These are phyloP conservation scores for Bombus confusus DNA, from an alignment of 1,140 invertebrate species.

Conservation along the genomic window DNA sequence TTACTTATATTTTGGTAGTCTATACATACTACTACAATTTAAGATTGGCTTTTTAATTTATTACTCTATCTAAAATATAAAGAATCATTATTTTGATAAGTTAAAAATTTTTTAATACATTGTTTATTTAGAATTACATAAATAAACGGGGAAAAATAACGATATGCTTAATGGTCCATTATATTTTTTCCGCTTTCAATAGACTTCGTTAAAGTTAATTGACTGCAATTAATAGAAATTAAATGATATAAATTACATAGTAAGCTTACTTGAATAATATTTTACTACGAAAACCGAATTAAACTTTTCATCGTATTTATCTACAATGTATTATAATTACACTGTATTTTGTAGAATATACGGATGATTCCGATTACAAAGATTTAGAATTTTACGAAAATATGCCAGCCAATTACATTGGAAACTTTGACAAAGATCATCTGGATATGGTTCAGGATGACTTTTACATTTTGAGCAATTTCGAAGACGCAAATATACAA, in stretches of 20 bases:
- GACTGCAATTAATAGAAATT: conserved; percentile 52
- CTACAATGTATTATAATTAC: neutral
- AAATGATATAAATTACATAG: conserved; percentile 3
- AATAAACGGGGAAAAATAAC: neutral
- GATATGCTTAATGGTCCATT: neutral
- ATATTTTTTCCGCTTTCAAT: conserved; percentile 25
- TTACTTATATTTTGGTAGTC: neutral
- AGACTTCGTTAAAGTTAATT: conserved; percentile 50
- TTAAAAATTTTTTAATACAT: neutral
- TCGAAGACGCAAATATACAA: conserved; percentile 35
- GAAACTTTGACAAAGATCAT: conserved; percentile 35
- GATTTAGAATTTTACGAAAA: conserved; percentile 72
- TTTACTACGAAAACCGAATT: neutral
- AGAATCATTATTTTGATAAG: neutral
- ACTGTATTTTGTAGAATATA: conserved; percentile 66
- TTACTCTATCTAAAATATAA: neutral
- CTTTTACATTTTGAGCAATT: conserved; percentile 67
- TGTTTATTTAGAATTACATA: neutral
- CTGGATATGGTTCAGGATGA: conserved; percentile 60
- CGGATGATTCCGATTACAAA: conserved; percentile 71
- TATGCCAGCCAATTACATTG: conserved; percentile 45
- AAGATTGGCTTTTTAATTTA: neutral
- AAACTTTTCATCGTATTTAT: neutral
- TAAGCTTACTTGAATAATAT: conserved; percentile 1
- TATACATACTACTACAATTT: neutral